Conservation (phyloP, 2,888 invertebrate species). For the Meteorus colon region DNA sequence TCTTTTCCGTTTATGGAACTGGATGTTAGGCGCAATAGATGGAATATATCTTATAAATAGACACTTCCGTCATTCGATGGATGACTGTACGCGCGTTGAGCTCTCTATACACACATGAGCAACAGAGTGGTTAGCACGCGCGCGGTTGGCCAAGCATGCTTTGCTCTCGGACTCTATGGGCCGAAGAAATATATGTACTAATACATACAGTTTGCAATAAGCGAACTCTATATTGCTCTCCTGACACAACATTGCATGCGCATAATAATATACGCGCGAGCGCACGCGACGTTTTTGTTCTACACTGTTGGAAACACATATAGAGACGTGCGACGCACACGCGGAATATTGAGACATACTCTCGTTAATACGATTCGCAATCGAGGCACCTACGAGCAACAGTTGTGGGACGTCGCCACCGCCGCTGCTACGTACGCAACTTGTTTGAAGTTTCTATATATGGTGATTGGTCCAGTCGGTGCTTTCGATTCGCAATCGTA, state of each 20-base stretch:
- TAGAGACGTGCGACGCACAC: not conserved
- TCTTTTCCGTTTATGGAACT: slow-evolving; percentile 14
- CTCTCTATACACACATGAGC: slow-evolving; percentile 18
- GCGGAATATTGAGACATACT: slow-evolving; percentile 1
- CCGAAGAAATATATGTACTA: not conserved
- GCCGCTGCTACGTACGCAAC: not conserved
- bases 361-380: not conserved
- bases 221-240: slow-evolving; percentile 4
- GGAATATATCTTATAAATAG: slow-evolving; percentile 59
- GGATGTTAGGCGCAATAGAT: slow-evolving; percentile 33
- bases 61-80: slow-evolving; percentile 57
- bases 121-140: slow-evolving; percentile 32
- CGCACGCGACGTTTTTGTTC: slow-evolving; percentile 29
- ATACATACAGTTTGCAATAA: not conserved
- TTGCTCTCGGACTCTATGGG: slow-evolving; percentile 26
- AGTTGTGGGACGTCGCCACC: slow-evolving; percentile 13
- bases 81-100: slow-evolving; percentile 49
- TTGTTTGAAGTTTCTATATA: slow-evolving; percentile 20
- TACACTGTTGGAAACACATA: not conserved
- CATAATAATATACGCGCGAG: slow-evolving; percentile 28
- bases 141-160: slow-evolving; percentile 8
- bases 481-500: not conserved
- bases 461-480: slow-evolving; percentile 22
- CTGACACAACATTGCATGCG: slow-evolving; percentile 38
- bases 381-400: slow-evolving; percentile 19